Evolutionary conservation across 2,113 vertebrate species (phyloP), one percentile per base, ranked within the genome.

Genomic region (Arothron firmamentum): DNA sequence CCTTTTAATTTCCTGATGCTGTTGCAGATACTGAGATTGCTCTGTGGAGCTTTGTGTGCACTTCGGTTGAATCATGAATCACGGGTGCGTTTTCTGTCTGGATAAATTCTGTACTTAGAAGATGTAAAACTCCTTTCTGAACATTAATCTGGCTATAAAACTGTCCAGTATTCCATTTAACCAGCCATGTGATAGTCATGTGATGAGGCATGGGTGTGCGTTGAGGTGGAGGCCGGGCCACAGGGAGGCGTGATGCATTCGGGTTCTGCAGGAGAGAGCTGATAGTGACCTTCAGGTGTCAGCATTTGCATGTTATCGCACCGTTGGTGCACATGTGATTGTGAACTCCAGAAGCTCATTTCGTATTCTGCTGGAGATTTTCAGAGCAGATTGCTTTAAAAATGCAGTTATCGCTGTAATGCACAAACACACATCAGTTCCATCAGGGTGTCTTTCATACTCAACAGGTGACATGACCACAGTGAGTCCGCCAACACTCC

Each of bases 261-360:
- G 60, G 43, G 63, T 83, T 64, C 74, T 52, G 65, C 64, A 14
- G 56, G 65, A 67, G 66, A 52, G 49, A 50, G 69, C 52, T 16
- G 6, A 51, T 12, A 25, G 59, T 87, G 86, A 89, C 88, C 88
- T 88, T 89, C 85, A 82, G 77, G 56, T 67, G 69, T 66, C 73
- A 41, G 25, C 45, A 80, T 88, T 81, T 87, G 74, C 81, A 83
- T 83, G 72, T 77, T 84, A 75, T 82, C 77, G 62, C 66, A 11
- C 59, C n/a, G 45, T 52, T 15, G 52, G 71, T n/a, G 49, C n/a
- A 28, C 31, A n/a, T 59, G 14, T 45, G 53, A 46, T 67, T 60
- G 55, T 64, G 58, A 73, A 70, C 51, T 67, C 54, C 3, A 51
- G 73, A 61, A 66, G 65, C 65, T 69, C 50, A 73, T 80, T 81